Percentiles rank a stretch among this genome's conserved stretches.
These are phyloP conservation scores for Nebria ingens DNA, from an alignment of 1,140 invertebrate genomes.

Conservation along the genomic window DNA sequence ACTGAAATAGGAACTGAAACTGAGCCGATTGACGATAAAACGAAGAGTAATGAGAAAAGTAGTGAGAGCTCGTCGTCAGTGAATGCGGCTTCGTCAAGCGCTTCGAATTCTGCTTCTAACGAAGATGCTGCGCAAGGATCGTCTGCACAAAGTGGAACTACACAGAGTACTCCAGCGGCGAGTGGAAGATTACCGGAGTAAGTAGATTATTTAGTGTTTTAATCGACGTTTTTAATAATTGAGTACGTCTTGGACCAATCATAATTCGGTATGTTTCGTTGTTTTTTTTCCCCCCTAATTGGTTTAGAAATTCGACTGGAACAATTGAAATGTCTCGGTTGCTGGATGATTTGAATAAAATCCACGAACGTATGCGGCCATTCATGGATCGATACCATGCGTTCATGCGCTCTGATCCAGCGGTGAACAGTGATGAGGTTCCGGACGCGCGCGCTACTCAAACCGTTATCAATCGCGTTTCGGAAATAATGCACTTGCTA, in stretches of 20 bases:
- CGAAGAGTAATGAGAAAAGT: too few species aligned
- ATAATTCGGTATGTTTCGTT: background rate
- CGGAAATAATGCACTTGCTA: constrained; percentile 70
- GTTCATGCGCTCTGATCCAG: constrained; percentile 47
- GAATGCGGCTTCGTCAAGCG: background rate
- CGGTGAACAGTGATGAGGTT: constrained; percentile 38
- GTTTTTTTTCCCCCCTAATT: background rate
- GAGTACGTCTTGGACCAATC: background rate
- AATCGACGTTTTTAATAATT: too few species aligned
- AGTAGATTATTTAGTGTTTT: background rate
- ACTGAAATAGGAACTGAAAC: background rate
- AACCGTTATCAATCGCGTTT: constrained; percentile 56
- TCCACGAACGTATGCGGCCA: constrained; percentile 51
- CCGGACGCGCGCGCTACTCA: constrained; percentile 44
- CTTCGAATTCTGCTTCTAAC: background rate
- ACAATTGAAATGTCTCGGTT: constrained; percentile 48
- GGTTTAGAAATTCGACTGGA: constrained; percentile 34
- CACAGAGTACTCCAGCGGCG: background rate
- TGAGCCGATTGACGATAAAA: too few species aligned
- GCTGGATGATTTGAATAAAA: constrained; percentile 43
- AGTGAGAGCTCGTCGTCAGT: too few species aligned
- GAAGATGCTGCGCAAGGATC: too few species aligned
- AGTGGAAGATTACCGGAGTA: background rate
- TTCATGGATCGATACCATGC: constrained; percentile 48
- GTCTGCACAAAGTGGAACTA: background rate